Conservation (phyloP, 2,113 vertebrate genomes). For the Seriola aureovittata region DNA sequence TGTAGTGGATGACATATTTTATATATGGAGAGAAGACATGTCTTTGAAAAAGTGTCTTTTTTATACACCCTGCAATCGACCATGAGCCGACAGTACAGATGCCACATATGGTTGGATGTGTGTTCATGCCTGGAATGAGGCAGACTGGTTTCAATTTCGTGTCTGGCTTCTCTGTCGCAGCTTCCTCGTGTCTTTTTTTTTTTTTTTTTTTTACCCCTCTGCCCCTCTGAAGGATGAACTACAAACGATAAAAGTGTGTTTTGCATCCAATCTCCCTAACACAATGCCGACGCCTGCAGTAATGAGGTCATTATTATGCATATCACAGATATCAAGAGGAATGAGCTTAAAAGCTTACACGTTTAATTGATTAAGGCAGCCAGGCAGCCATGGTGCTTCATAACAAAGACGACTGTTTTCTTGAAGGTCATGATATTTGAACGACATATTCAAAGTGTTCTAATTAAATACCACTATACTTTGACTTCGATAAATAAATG, state of each 20-base stretch:
- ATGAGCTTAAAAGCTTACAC: conserved; percentile 69
- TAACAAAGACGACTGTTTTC: conserved; percentile 43
- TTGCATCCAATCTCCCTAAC: conserved; percentile 47
- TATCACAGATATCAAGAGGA: conserved; percentile 69
- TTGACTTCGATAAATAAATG: conserved; percentile 36
- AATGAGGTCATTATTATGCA: conserved; percentile 74
- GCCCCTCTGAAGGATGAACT: conserved; percentile 46
- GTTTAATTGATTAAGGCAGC: conserved; percentile 73
- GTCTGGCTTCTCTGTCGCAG: conserved; percentile 44
- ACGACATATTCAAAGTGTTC: conserved; percentile 21
- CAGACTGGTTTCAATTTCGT: conserved; percentile 51
- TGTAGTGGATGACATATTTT: conserved; percentile 9
- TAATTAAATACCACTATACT: conserved; percentile 60
- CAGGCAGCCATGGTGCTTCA: conserved; percentile 35
- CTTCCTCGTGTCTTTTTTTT: conserved; percentile 16
- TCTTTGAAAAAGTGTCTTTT: conserved; percentile 21
- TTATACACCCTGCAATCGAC: neutral
- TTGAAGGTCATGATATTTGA: conserved; percentile 67
- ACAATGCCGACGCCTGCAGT: conserved; percentile 55
- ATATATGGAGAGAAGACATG: neutral
- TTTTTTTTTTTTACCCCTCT: neutral
- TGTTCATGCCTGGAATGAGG: conserved; percentile 38
- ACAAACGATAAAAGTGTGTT: conserved; percentile 56
- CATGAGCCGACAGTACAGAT: conserved; percentile 6
- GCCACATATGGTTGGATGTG: conserved; percentile 38